Percentiles rank a stretch among this genome's conserved stretches.
These are phyloP conservation scores for Pteropus rufus DNA, from an alignment of 2,797 vertebrate genomes.

Conservation along the genomic window DNA sequence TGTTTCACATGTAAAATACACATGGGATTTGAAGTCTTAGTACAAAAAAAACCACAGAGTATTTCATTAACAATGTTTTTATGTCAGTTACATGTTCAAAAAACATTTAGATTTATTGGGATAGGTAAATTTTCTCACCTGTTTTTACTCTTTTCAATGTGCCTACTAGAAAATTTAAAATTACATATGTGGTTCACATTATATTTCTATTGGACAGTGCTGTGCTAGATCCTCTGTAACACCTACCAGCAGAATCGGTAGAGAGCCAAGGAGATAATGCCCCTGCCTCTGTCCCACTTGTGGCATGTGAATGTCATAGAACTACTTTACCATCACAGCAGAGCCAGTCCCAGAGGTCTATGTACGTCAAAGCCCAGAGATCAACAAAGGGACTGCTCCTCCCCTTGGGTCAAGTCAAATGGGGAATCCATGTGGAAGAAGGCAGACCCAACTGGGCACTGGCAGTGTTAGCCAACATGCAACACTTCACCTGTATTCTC, in stretches of 20 bases:
- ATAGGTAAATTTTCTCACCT: neutral
- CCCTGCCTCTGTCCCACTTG: neutral
- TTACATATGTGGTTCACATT: neutral
- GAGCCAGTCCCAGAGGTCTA: neutral
- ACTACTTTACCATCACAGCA: neutral
- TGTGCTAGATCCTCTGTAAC: neutral
- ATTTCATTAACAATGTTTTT: neutral
- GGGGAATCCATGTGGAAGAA: neutral
- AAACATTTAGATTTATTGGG: neutral
- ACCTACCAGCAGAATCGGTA: neutral
- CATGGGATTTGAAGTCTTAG: neutral
- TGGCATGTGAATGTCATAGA: neutral
- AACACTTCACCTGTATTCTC: neutral
- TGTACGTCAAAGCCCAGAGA: neutral
- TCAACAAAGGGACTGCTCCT: neutral
- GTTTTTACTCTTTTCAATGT: slow-evolving; percentile 1
- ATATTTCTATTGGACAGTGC: neutral
- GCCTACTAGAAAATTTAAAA: neutral
- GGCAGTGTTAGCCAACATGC: neutral
- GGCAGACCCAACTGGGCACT: no score
- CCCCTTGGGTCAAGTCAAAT: neutral
- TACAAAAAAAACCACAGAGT: neutral
- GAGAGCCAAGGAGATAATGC: neutral
- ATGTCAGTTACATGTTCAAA: neutral
- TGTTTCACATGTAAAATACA: neutral